These are phyloP conservation scores for Ariopsis seemanni DNA, from an alignment of 2,113 vertebrate genomes.

Conservation along the genomic window DNA sequence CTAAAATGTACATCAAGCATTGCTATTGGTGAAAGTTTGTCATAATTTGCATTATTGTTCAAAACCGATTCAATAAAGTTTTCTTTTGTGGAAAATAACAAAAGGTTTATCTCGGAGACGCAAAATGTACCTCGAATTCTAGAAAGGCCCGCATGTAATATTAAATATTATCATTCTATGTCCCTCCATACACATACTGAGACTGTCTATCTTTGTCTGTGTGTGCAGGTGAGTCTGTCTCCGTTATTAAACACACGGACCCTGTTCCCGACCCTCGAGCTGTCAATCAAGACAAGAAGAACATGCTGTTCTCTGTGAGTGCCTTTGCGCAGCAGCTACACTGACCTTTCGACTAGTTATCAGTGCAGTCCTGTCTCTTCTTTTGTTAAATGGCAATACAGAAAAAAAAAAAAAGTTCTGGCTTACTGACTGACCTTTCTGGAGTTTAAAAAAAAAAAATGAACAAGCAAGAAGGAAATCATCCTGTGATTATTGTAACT, in stretches of 20 bases:
- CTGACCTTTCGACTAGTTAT: constrained; percentile 24
- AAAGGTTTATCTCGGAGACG: no score
- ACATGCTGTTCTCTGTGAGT: constrained; percentile 99
- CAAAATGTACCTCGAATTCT: no score
- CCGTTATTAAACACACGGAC: constrained; percentile 97
- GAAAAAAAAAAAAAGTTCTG: not conserved
- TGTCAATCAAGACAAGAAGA: constrained; percentile 99
- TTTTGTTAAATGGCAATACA: constrained; percentile 10
- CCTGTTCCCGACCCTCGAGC: constrained; percentile 97
- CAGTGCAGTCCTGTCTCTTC: not conserved
- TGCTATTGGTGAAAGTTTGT: no score
- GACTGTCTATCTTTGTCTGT: not conserved
- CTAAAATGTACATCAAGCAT: no score
- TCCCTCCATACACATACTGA: not conserved
- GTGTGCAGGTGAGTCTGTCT: constrained; percentile 89
- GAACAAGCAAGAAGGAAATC: not conserved
- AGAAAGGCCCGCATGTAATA: not conserved
- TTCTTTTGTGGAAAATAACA: no score
- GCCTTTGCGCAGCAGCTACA: not conserved
- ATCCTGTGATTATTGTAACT: not conserved
- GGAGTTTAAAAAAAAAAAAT: not conserved
- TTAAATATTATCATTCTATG: not conserved
- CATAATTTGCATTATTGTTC: no score
- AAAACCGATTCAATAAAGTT: no score
- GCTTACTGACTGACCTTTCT: not conserved